Evolutionary conservation across 1,140 invertebrate species (phyloP).

Genomic region (Platorchestia sp.): DNA sequence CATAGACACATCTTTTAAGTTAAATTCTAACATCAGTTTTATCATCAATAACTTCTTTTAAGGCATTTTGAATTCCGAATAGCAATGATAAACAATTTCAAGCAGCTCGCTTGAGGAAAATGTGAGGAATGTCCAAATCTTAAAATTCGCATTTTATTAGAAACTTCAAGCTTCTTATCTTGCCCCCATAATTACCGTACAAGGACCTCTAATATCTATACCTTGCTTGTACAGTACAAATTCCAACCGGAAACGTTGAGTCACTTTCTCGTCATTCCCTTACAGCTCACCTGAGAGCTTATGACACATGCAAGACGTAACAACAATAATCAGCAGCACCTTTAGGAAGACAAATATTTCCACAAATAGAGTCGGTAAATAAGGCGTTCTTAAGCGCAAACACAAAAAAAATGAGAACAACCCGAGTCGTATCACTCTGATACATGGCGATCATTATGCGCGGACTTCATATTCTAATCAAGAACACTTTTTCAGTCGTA

Average conservation of each 20-base stretch:
- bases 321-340: neutral
- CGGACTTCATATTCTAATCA: neutral
- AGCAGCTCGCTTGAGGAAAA: no score
- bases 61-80: no score
- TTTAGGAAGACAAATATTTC: neutral
- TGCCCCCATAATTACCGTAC: neutral
- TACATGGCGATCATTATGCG: no score
- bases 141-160: neutral
- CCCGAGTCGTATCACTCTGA: neutral
- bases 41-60: no score
- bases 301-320: neutral
- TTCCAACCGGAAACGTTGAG: neutral
- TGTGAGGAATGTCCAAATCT: neutral
- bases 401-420: neutral
- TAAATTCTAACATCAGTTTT: no score
- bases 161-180: neutral
- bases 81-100: no score
- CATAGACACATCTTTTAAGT: no score
- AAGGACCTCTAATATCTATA: no score
- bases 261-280: neutral
- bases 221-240: no score
- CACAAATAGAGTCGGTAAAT: neutral
- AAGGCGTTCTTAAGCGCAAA: neutral
- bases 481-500: neutral
- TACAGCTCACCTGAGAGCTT: neutral